These are phyloP conservation scores for Otus scops DNA, from an alignment of 2,797 vertebrate genomes.

Conservation along the genomic window DNA sequence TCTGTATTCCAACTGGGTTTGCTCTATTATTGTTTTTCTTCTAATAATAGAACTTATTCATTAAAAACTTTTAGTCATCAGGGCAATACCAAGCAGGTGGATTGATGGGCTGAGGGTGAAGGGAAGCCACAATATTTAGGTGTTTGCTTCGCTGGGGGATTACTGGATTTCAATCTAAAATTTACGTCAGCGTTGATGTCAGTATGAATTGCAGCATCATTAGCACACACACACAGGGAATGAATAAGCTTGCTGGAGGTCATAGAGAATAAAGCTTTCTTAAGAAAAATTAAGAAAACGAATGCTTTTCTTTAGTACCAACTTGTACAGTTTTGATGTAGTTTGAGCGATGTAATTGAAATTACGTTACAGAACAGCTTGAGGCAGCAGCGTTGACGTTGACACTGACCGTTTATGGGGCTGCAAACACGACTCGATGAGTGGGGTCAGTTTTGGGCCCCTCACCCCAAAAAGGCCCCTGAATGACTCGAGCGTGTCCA, in stretches of 20 bases:
- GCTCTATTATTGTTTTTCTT: neutral
- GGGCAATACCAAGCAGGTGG: neutral
- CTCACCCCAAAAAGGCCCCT: too few relatives aligned
- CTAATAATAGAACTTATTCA: neutral
- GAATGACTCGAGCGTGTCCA: too few relatives aligned
- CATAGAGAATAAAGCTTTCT: neutral
- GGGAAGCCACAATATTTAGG: neutral
- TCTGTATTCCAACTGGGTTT: neutral
- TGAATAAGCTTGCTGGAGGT: neutral
- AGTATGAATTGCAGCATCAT: neutral
- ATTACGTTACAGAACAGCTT: neutral
- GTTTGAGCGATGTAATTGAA: neutral
- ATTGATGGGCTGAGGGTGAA: neutral
- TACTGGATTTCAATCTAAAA: neutral
- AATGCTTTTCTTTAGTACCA: neutral
- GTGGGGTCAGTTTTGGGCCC: too few relatives aligned
- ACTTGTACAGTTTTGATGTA: neutral
- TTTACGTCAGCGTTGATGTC: neutral
- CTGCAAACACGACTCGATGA: neutral
- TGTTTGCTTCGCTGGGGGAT: neutral
- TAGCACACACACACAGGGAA: neutral
- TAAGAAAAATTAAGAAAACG: neutral
- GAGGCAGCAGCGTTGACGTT: rapidly evolving
- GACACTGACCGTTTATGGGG: rapidly evolving
- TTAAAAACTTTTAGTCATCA: neutral